These are phyloP conservation scores for Sminthurides bifidus DNA, from an alignment of 1,140 invertebrate genomes.

Conservation along the genomic window DNA sequence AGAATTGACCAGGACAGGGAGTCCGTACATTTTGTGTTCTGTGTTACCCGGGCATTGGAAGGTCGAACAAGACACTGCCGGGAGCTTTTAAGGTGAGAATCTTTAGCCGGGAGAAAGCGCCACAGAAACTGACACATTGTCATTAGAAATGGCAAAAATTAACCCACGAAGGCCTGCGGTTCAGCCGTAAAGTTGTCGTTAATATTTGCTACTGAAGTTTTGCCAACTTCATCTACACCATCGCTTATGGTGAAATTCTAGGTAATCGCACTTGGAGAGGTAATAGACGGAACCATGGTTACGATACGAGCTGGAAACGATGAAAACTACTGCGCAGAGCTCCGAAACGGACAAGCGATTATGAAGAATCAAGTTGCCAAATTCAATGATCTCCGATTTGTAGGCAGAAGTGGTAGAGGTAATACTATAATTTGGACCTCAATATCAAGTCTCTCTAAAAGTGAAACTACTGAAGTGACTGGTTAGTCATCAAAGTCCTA, in stretches of 20 bases:
- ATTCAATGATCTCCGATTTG: constrained; percentile 95
- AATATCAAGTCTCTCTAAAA: no score
- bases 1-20: constrained; percentile 84
- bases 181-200: no score
- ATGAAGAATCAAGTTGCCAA: constrained; percentile 98
- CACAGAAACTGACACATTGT: no score
- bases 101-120: no score
- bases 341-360: constrained; percentile 82
- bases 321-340: constrained; percentile 90
- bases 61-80: constrained; percentile 94
- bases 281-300: constrained; percentile 90
- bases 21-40: constrained; percentile 65
- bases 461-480: no score
- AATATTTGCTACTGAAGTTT: no score
- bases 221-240: no score
- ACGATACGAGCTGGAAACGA: constrained; percentile 93
- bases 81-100: constrained; percentile 67
- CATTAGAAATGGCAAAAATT: no score
- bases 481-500: no score
- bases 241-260: constrained; percentile 4
- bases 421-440: constrained; percentile 19
- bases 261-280: constrained; percentile 74
- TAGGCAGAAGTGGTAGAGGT: constrained; percentile 94
- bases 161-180: no score
- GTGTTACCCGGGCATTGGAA: constrained; percentile 85